Evolutionary conservation across 64 coral and sea anemone genomes (phyloP), one percentile per base, ranked within the genome.

Genomic region (Actinia equina): DNA sequence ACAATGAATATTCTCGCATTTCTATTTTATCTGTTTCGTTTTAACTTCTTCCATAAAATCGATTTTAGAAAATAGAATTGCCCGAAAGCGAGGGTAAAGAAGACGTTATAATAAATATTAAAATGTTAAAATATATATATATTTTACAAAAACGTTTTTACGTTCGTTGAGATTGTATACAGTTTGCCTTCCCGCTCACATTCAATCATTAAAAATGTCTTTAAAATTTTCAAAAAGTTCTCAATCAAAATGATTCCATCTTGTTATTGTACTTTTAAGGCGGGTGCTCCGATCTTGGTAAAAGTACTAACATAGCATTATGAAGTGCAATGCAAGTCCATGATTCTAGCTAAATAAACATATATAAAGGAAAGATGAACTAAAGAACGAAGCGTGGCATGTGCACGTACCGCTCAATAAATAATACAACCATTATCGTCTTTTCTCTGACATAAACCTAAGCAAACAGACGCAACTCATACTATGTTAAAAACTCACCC

Each of bases 331-430:
- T 41, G 9, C 25, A 25, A 27, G 25, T 25, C 20, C 55, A 57
- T 37, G 30, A 37, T 57, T 57, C 55, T 57, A 57, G 55, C 69
- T 42, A 14, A 41, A 41, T 74, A 74, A 74, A 74, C 69, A 74
- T 74, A 22, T 26, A 30, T 74, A 25, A 25, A 74, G 26, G 15
- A 20, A n/a, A 5, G 7, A 9, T 65, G 62, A 65, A 65, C 62
- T 20, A 20, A n/a, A 23, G 19, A 65, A 26, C 12, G 69, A 23
- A 20, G n/a, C 4, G 19, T 69, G 63, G 69, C 69, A 74, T 74
- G 27, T 74, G 69, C 69, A 41, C 12, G 69, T 41, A 74, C 27
- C 69, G 69, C 69, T 74, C 69, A 74, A 74, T 74, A 74, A 74
- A 74, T 74, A 74, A 74, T 74, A 30, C 25, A 30, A 11, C 69